A percentile compares a stretch with the other conserved stretches of the same genome.
phyloP scores from a whole-genome alignment of 2,888 invertebrate genomes.

The Mythimna pallens region DNA sequence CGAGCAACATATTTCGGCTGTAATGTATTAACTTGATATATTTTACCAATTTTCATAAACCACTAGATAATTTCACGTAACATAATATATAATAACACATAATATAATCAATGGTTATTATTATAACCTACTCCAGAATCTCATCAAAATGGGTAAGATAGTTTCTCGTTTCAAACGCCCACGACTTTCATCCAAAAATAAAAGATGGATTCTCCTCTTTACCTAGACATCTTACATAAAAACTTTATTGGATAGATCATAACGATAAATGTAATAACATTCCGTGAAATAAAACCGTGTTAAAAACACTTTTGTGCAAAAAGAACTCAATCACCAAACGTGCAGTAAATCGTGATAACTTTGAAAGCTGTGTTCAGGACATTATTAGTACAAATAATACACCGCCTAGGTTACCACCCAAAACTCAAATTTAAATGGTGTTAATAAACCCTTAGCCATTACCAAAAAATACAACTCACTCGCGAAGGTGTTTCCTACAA shows the following conservation, averaged over 20 bases:
- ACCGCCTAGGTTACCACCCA: neutral
- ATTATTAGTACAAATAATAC: slow-evolving; percentile 1
- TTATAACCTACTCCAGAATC: slow-evolving; percentile 1
- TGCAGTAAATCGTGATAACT: slow-evolving; percentile 46
- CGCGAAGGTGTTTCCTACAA: slow-evolving; percentile 88
- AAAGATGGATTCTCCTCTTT: neutral
- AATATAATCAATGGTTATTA: slow-evolving; percentile 2
- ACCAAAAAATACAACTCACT: slow-evolving; percentile 86
- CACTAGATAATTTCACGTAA: neutral
- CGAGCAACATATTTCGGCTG: too few relatives aligned
- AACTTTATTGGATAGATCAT: slow-evolving; percentile 32
- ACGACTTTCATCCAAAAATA: slow-evolving; percentile 12
- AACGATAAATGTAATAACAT: neutral
- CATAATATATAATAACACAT: neutral
- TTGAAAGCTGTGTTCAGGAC: slow-evolving; percentile 15
- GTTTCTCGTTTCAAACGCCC: slow-evolving; percentile 11
- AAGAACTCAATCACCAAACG: slow-evolving; percentile 38
- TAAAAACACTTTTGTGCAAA: slow-evolving; percentile 39
- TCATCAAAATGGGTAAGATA: slow-evolving; percentile 17
- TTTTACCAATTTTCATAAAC: neutral
- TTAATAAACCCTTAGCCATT: slow-evolving; percentile 35
- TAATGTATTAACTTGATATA: too few relatives aligned
- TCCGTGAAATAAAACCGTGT: slow-evolving; percentile 24
- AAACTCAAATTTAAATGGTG: slow-evolving; percentile 13
- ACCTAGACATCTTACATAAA: slow-evolving; percentile 13